phyloP scores from a whole-genome alignment of 2,797 vertebrate species.

The Tauraco hartlaubi region DNA sequence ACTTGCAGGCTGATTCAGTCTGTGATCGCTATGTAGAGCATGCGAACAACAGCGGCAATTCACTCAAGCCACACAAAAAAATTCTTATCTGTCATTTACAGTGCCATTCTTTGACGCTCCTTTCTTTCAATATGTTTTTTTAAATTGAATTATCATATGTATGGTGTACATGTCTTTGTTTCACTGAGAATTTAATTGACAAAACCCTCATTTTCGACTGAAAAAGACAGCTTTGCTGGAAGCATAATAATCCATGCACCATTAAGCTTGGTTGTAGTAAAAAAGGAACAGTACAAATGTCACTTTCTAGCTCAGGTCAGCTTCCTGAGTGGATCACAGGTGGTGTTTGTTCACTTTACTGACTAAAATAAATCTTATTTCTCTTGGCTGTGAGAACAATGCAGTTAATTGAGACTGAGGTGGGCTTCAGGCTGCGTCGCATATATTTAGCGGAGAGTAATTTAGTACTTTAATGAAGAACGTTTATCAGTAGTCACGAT shows the following conservation, averaged over 20 bases:
- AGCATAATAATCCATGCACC: conserved; percentile 30
- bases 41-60: neutral
- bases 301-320: conserved; percentile 39
- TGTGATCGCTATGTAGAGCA: neutral
- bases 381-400: neutral
- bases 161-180: neutral
- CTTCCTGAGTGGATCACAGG: conserved; percentile 46
- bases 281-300: conserved; percentile 43
- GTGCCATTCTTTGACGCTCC: neutral
- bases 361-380: conserved; percentile 53
- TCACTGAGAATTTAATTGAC: conserved; percentile 47
- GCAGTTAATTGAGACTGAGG: conserved; percentile 42
- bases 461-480: conserved; percentile 41
- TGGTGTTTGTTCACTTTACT: conserved; percentile 57
- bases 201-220: conserved; percentile 24
- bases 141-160: neutral
- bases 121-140: conserved; percentile 11
- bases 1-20: conserved; percentile 3
- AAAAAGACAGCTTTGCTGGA: conserved; percentile 22
- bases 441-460: conserved; percentile 41
- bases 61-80: neutral
- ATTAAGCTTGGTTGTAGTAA: conserved; percentile 40
- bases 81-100: neutral
- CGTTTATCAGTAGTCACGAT: conserved; percentile 23
- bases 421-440: neutral